Base-by-base conservation (phyloP, 2,797 vertebrate genomes). In the Sebastes variabilis region DNA sequence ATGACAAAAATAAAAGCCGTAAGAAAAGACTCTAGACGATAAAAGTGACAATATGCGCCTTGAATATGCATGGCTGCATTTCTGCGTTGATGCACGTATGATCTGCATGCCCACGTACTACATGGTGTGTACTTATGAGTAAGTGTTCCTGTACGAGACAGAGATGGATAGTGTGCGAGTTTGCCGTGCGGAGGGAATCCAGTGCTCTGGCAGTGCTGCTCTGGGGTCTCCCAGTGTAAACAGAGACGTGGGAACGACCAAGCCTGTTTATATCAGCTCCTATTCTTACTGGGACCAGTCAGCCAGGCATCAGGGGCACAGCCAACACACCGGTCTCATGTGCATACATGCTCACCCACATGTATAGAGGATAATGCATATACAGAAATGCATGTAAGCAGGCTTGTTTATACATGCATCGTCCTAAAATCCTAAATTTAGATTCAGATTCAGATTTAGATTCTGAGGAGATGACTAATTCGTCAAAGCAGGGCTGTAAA, bases 241-340 rank as follows among this genome's bases (percentile, higher is more conserved):
- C 95, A 96, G 90, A 95, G 93, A 95, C 94, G 93, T 96, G 96
- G 96, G 96, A 96, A 96, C 91, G 81, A 88, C 90, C 92, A 61
- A 46, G 91, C 86, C 84, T 96, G 96, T 96, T 96, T 96, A 96
- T 86, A 95, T 93, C 92, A 93, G 80, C 81, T 82, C 80, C 80
- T 83, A 86, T 92, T 94, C 93, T 94, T 91, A 93, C 88, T 79
- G 84, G 87, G 89, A 91, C 91, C 87, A 93, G 90, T 94, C 88
- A 89, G 85, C 86, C 89, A 92, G 89, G 86, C 81, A 88, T 75
- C 68, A 71, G 75, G 87, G 93, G 87, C 81, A 85, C 81, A 67
- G 80, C 75, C 73, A 80, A 24, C 60, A 70, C 75, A 65, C 79
- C n/a, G 52, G 74, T 55, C 38, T 72, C 29, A 30, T 64, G 49